These are phyloP conservation scores for Brachyptera risi DNA, from an alignment of 2,888 invertebrate genomes.

Conservation along the genomic window DNA sequence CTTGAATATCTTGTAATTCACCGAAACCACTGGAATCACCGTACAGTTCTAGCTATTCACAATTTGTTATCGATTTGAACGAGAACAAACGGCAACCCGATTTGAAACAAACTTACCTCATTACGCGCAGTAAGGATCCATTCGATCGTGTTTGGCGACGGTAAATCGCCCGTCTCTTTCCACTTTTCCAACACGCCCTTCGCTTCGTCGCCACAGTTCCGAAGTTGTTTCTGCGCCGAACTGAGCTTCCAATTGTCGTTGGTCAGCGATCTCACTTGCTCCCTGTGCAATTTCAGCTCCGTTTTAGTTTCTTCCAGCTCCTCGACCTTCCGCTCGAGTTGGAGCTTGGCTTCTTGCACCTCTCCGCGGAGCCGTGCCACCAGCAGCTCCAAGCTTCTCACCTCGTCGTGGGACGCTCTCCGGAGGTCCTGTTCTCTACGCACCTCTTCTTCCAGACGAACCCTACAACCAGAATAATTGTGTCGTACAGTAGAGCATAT, in stretches of 20 bases:
- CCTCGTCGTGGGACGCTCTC: slow-evolving; percentile 19
- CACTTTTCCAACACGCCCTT: slow-evolving; percentile 44
- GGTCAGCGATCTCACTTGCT: slow-evolving; percentile 54
- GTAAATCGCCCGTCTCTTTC: slow-evolving; percentile 45
- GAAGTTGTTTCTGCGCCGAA: slow-evolving; percentile 48
- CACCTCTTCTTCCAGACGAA: slow-evolving; percentile 26
- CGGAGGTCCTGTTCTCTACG: slow-evolving; percentile 25
- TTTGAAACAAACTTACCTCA: slow-evolving; percentile 40
- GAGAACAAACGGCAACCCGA: neutral
- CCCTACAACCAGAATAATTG: slow-evolving; percentile 7
- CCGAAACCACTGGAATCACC: neutral
- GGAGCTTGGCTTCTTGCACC: slow-evolving; percentile 52
- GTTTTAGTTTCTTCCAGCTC: slow-evolving; percentile 51
- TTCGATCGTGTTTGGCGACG: slow-evolving; percentile 43
- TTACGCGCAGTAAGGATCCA: slow-evolving; percentile 43
- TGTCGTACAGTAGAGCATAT: neutral
- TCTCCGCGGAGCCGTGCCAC: slow-evolving; percentile 53
- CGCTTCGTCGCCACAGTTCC: slow-evolving; percentile 42
- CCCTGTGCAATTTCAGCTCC: slow-evolving; percentile 53
- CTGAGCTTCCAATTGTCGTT: slow-evolving; percentile 56
- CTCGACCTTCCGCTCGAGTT: slow-evolving; percentile 49
- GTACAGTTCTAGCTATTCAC: no score
- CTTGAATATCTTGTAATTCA: neutral
- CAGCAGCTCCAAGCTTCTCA: slow-evolving; percentile 54
- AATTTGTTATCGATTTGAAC: no score